A percentile compares a stretch with the other conserved stretches of the same genome.
phyloP scores from a whole-genome alignment of 2,113 vertebrate genomes.

The Todiramphus chloris region DNA sequence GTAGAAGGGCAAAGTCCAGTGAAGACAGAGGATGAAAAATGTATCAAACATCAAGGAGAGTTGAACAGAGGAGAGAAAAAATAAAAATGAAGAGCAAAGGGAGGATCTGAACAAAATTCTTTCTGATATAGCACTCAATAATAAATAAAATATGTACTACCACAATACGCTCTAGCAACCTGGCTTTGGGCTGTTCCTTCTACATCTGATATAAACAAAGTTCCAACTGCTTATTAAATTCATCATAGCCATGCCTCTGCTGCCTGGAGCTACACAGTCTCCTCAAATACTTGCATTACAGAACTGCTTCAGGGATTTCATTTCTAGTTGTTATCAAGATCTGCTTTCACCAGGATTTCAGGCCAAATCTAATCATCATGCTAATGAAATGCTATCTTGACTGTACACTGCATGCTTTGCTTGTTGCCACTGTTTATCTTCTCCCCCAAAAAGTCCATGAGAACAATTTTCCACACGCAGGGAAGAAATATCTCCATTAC shows the following conservation, averaged over 20 bases:
- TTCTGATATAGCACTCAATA: constrained; percentile 19
- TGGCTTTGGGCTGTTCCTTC: constrained; percentile 40
- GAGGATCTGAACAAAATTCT: constrained; percentile 47
- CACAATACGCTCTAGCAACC: constrained; percentile 9
- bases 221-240: constrained; percentile 39
- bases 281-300: background rate
- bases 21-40: constrained; percentile 34
- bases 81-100: constrained; percentile 8
- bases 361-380: background rate
- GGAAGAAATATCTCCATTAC: background rate
- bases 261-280: constrained; percentile 40
- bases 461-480: background rate
- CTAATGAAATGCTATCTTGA: background rate
- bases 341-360: background rate
- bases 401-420: background rate
- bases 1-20: background rate
- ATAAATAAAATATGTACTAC: constrained; percentile 54
- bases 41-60: background rate
- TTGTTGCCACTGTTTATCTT: background rate
- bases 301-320: background rate
- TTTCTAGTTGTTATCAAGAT: background rate
- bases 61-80: background rate
- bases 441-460: background rate
- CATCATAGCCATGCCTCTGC: background rate
- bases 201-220: background rate